These are phyloP conservation scores for Delphinapterus leucas DNA, from an alignment of 2,113 vertebrate genomes.

Conservation along the genomic window DNA sequence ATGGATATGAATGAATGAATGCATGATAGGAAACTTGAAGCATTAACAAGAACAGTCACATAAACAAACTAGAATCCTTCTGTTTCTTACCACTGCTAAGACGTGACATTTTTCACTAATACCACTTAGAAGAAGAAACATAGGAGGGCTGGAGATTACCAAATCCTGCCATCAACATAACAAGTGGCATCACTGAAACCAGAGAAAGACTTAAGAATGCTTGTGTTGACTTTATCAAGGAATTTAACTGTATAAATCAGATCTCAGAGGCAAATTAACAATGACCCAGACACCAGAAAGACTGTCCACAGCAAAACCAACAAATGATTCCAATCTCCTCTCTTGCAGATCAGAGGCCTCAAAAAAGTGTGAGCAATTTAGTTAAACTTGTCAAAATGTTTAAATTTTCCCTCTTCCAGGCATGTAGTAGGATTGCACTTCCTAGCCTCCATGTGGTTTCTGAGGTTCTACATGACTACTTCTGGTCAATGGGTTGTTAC, in stretches of 20 bases:
- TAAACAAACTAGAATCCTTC: neutral
- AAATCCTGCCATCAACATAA: constrained; percentile 25
- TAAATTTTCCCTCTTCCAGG: neutral
- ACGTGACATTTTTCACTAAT: neutral
- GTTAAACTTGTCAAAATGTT: neutral
- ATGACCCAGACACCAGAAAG: neutral
- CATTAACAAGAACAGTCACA: neutral
- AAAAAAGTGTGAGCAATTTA: neutral
- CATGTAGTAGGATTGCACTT: neutral
- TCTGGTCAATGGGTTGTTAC: neutral
- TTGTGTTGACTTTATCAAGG: neutral
- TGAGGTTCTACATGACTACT: neutral
- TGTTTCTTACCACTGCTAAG: neutral
- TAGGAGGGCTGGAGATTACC: neutral
- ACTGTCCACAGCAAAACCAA: neutral
- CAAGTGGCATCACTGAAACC: neutral
- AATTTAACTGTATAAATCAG: neutral
- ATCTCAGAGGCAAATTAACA: neutral
- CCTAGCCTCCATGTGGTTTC: neutral
- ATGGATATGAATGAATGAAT: neutral
- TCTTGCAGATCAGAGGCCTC: neutral
- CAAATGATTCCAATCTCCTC: neutral
- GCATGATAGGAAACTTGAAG: neutral
- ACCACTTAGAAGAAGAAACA: constrained; percentile 1
- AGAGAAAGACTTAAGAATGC: neutral